Conservation (phyloP, 2,888 invertebrate genomes). For the Petrolisthes manimaculis region DNA sequence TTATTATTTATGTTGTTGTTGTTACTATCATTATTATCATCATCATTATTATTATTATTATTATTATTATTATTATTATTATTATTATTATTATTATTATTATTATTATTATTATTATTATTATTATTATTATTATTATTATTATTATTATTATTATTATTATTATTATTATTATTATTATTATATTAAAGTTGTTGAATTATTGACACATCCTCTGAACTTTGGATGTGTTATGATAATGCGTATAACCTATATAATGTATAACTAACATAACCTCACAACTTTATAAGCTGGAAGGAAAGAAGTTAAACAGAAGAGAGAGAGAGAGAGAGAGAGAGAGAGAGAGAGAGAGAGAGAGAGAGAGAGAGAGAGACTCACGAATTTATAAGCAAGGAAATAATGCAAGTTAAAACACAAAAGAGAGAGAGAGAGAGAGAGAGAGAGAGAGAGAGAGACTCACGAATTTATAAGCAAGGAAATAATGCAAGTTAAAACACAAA, state of each 20-base stretch:
- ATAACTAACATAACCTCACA: too few species aligned
- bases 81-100: neutral
- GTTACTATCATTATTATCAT: neutral
- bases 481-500: neutral
- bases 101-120: conserved; percentile 7
- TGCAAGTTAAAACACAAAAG: neutral
- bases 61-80: neutral
- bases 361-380: neutral
- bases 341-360: neutral
- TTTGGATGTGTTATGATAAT: too few species aligned
- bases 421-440: neutral
- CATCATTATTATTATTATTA: neutral
- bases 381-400: too few species aligned
- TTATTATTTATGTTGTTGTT: neutral
- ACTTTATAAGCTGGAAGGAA: neutral
- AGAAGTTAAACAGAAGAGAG: neutral
- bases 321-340: neutral
- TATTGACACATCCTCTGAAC: too few species aligned
- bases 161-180: conserved; percentile 7
- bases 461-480: too few species aligned
- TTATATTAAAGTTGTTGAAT: neutral
- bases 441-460: neutral
- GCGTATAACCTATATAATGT: too few species aligned
- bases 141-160: conserved; percentile 1
- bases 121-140: conserved; percentile 1